Conservation (phyloP, 2,797 vertebrate genomes). For the Rhodeus uyekii region DNA sequence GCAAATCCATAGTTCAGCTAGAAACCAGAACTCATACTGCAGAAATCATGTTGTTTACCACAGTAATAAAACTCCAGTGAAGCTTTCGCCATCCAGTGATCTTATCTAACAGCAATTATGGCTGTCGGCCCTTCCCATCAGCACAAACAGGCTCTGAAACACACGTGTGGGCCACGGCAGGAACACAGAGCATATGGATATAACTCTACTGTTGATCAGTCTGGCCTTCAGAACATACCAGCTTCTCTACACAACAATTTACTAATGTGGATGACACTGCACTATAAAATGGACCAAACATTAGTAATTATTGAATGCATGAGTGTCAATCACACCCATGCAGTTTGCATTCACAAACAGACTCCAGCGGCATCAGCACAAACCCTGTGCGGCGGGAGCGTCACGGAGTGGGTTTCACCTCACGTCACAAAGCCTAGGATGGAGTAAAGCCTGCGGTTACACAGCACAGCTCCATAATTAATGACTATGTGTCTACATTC, state of each 20-base stretch:
- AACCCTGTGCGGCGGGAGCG: neutral
- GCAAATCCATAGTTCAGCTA: neutral
- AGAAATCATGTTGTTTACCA: neutral
- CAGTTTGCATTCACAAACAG: too few relatives aligned
- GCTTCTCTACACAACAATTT: conserved; percentile 5
- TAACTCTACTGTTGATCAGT: neutral
- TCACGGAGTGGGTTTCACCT: neutral
- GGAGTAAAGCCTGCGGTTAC: too few relatives aligned
- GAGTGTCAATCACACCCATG: too few relatives aligned
- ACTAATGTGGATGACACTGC: neutral
- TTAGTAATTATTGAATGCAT: neutral
- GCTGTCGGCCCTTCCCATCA: neutral
- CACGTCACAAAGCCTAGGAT: neutral
- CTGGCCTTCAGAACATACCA: neutral
- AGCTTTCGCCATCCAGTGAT: neutral
- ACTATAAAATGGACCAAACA: neutral
- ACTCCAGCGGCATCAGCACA: too few relatives aligned
- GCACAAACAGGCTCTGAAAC: neutral
- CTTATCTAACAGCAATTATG: neutral
- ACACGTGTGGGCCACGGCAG: neutral
- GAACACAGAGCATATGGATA: neutral
- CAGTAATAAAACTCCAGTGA: neutral
- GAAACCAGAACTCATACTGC: neutral
- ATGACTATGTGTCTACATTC: too few relatives aligned
- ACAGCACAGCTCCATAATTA: too few relatives aligned